phyloP scores from a whole-genome alignment of 2,113 vertebrate species.

The Vicugna pacos region DNA sequence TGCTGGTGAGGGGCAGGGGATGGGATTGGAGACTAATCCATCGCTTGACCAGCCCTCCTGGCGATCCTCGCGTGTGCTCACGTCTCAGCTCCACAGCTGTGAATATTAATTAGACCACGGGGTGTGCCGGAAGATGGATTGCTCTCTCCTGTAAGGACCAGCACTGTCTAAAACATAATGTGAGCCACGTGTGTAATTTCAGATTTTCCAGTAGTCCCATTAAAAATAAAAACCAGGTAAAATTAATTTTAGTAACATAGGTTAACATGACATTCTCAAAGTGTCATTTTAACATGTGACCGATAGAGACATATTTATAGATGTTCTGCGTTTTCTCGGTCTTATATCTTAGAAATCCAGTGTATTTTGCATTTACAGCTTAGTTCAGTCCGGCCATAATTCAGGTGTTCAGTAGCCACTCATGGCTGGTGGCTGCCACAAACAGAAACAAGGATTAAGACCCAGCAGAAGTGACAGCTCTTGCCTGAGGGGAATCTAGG shows the following conservation, averaged over 20 bases:
- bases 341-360: background rate
- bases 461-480: background rate
- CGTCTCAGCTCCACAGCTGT: background rate
- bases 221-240: background rate
- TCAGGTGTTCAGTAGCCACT: background rate
- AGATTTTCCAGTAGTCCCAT: background rate
- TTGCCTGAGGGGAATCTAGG: background rate
- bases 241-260: background rate
- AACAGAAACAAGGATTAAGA: background rate
- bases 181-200: background rate
- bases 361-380: background rate
- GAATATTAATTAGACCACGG: rapidly evolving
- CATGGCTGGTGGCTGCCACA: rapidly evolving
- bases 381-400: rapidly evolving
- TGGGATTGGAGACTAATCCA: background rate
- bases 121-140: background rate
- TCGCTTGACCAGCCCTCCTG: background rate
- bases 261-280: background rate
- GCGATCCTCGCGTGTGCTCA: rapidly evolving
- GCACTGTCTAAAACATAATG: rapidly evolving
- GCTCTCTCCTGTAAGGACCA: rapidly evolving
- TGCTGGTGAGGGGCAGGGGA: background rate
- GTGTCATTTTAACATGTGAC: background rate
- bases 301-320: background rate
- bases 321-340: background rate